These are phyloP conservation scores for Oreamnos americanus DNA, from an alignment of 2,113 vertebrate species.

Conservation along the genomic window DNA sequence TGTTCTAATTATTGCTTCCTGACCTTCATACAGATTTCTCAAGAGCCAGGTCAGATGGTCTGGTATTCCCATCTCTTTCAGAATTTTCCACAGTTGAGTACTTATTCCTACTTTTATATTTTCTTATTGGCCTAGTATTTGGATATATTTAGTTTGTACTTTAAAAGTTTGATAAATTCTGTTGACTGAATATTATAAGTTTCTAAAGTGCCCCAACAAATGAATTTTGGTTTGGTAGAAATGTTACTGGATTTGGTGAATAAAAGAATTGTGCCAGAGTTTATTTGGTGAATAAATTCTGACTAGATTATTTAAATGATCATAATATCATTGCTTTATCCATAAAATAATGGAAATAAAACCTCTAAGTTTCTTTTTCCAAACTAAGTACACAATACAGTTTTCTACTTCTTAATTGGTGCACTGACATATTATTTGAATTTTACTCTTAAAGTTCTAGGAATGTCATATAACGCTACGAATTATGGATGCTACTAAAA, in stretches of 20 bases:
- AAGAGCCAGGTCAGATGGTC: background rate
- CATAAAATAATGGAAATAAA: background rate
- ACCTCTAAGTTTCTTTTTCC: too few species aligned
- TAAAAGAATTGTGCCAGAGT: background rate
- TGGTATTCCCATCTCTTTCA: background rate
- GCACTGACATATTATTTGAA: background rate
- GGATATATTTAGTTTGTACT: background rate
- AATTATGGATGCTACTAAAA: background rate
- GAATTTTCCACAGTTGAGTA: background rate
- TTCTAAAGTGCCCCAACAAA: background rate
- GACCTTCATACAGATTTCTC: background rate
- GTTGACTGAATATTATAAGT: background rate
- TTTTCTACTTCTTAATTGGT: background rate
- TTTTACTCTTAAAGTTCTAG: background rate
- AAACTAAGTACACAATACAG: background rate
- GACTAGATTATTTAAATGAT: background rate
- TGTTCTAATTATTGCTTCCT: background rate
- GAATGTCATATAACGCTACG: background rate
- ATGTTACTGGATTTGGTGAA: background rate
- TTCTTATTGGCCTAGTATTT: background rate
- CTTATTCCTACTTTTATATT: background rate
- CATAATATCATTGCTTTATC: background rate
- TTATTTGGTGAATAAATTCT: background rate
- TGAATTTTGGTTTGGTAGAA: background rate
- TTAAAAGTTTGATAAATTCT: background rate